Evolutionary conservation across 2,888 invertebrate genomes (phyloP).

Genomic region (Alloscopus bannaensis): DNA sequence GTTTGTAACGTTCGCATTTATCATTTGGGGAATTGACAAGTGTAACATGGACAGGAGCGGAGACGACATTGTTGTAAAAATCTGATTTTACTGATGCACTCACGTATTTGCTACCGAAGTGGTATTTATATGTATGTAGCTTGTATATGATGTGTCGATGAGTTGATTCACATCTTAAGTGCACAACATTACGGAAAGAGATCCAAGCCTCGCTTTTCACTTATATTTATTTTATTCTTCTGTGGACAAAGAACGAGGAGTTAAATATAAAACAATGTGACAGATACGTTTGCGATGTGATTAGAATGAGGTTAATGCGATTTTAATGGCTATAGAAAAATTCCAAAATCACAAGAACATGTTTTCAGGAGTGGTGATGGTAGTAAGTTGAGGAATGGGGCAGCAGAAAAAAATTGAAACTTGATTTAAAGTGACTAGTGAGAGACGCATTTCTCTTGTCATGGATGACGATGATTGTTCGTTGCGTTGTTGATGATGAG

Average conservation of each 20-base stretch:
- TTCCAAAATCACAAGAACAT: conserved; percentile 68
- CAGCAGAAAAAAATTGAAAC: conserved; percentile 44
- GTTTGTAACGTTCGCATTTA: no score
- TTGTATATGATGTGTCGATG: background rate
- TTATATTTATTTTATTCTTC: conserved; percentile 30
- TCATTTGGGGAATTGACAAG: conserved; percentile 1
- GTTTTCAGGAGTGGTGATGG: conserved; percentile 26
- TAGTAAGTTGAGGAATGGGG: conserved; percentile 18
- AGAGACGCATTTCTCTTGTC: conserved; percentile 57
- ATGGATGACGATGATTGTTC: conserved; percentile 45
- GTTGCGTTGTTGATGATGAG: conserved; percentile 23
- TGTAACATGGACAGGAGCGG: background rate
- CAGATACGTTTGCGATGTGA: conserved; percentile 68
- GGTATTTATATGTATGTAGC: background rate
- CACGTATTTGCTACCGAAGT: background rate
- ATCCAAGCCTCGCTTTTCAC: conserved; percentile 6
- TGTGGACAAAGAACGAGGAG: conserved; percentile 54
- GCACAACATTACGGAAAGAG: background rate
- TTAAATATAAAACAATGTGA: conserved; percentile 73
- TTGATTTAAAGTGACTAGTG: conserved; percentile 54
- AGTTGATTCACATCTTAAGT: background rate
- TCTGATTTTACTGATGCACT: background rate
- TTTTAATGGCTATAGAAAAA: conserved; percentile 73
- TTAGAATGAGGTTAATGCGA: conserved; percentile 74
- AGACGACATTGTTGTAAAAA: background rate